These are phyloP conservation scores for Vidua macroura DNA, from an alignment of 2,113 vertebrate species.

Conservation along the genomic window DNA sequence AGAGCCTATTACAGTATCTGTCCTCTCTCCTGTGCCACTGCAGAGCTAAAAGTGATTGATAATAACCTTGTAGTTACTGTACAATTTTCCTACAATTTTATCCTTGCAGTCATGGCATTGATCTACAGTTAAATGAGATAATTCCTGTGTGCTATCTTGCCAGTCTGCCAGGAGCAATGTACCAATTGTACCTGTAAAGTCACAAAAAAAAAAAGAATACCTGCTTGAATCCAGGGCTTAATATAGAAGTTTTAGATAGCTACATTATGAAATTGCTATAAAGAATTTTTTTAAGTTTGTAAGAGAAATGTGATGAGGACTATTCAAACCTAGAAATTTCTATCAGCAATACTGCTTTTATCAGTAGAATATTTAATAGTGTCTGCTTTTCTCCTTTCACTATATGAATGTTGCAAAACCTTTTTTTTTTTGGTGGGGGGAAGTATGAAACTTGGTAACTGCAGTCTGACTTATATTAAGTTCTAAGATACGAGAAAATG, in stretches of 20 bases:
- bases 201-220: conserved; percentile 43
- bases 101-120: conserved; percentile 37
- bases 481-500: neutral
- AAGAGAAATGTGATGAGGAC: neutral
- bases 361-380: neutral
- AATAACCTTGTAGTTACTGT: conserved; percentile 47
- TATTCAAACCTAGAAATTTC: neutral
- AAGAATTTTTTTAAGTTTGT: conserved; percentile 44
- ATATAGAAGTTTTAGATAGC: conserved; percentile 28
- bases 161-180: conserved; percentile 22
- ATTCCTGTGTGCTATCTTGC: conserved; percentile 37
- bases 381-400: neutral
- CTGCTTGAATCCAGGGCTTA: conserved; percentile 30
- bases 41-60: conserved; percentile 62
- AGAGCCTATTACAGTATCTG: conserved; percentile 23
- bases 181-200: conserved; percentile 10
- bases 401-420: neutral
- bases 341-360: neutral
- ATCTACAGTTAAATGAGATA: conserved; percentile 65
- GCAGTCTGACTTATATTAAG: neutral
- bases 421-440: neutral
- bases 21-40: neutral
- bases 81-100: conserved; percentile 60
- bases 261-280: neutral
- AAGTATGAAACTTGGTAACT: neutral